A percentile compares a stretch with the other conserved stretches of the same genome.
Conservation (phyloP, 2,888 invertebrate species). For the Caradrina clavipalpis region DNA sequence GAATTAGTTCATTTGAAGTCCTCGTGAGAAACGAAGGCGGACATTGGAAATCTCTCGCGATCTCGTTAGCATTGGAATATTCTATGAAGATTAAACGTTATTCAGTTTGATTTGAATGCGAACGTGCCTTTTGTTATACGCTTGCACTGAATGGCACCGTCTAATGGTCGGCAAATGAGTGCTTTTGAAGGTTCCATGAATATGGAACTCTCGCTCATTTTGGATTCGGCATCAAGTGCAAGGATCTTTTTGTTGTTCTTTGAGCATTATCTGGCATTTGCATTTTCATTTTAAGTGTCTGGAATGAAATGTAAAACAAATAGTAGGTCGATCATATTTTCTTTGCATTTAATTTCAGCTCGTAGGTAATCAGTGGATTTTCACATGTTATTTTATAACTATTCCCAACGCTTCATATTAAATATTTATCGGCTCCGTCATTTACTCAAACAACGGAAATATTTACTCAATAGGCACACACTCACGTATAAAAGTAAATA, state of each 20-base stretch:
- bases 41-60: slow-evolving; percentile 65
- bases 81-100: slow-evolving; percentile 68
- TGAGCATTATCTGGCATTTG: slow-evolving; percentile 15
- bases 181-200: slow-evolving; percentile 56
- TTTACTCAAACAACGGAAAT: background rate
- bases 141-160: slow-evolving; percentile 61
- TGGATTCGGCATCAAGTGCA: slow-evolving; percentile 45
- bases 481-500: background rate
- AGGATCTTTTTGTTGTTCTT: slow-evolving; percentile 29
- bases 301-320: too few species aligned
- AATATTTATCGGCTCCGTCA: background rate
- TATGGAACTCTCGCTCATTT: slow-evolving; percentile 52
- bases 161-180: slow-evolving; percentile 65
- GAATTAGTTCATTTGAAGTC: slow-evolving; percentile 68
- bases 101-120: slow-evolving; percentile 64
- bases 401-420: too few species aligned
- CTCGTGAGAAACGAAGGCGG: slow-evolving; percentile 54
- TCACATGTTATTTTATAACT: too few species aligned
- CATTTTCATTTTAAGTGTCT: background rate
- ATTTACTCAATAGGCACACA: background rate
- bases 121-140: slow-evolving; percentile 63
- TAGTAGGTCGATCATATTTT: too few species aligned
- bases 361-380: too few species aligned
- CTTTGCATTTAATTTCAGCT: too few species aligned
- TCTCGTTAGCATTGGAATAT: slow-evolving; percentile 70